Percentiles rank a stretch among this genome's conserved stretches.
Conservation (phyloP, 2,888 invertebrate genomes). For the Stramonita haemastoma region DNA sequence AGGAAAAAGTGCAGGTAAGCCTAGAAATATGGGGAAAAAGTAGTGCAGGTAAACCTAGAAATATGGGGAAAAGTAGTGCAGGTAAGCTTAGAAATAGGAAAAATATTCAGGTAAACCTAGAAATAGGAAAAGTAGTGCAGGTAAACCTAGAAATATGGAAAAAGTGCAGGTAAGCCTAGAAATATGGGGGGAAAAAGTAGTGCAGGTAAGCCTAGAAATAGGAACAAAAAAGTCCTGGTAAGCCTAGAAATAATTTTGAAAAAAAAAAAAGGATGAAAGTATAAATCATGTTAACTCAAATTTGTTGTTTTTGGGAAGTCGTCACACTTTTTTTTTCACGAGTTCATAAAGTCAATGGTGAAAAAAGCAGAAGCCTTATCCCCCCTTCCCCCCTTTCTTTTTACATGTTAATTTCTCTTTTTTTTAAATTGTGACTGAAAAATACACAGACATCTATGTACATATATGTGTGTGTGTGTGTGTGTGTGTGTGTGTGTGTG, state of each 20-base stretch:
- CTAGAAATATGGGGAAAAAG: slow-evolving; percentile 80
- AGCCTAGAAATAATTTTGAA: slow-evolving; percentile 63
- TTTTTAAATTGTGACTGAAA: too few species aligned
- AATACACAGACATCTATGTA: background rate
- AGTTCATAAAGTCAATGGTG: too few species aligned
- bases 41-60: slow-evolving; percentile 77
- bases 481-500: background rate
- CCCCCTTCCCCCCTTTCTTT: too few species aligned
- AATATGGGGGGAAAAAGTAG: slow-evolving; percentile 79
- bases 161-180: slow-evolving; percentile 78
- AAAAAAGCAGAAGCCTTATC: too few species aligned
- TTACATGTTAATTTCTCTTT: too few species aligned
- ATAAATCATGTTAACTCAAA: too few species aligned
- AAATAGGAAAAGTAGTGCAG: slow-evolving; percentile 81
- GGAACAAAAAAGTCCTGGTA: slow-evolving; percentile 78
- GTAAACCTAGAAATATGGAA: slow-evolving; percentile 81
- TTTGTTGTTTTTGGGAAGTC: too few species aligned
- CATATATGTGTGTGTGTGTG: background rate
- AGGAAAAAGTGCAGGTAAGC: slow-evolving; percentile 81
- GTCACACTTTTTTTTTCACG: too few species aligned
- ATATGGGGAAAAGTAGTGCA: slow-evolving; percentile 82
- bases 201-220: slow-evolving; percentile 77
- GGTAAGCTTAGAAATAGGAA: slow-evolving; percentile 81
- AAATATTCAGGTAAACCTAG: slow-evolving; percentile 78
- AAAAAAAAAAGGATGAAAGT: too few species aligned